Evolutionary conservation across 2,888 invertebrate genomes (phyloP).

Genomic region (Cataglyphis livida): DNA sequence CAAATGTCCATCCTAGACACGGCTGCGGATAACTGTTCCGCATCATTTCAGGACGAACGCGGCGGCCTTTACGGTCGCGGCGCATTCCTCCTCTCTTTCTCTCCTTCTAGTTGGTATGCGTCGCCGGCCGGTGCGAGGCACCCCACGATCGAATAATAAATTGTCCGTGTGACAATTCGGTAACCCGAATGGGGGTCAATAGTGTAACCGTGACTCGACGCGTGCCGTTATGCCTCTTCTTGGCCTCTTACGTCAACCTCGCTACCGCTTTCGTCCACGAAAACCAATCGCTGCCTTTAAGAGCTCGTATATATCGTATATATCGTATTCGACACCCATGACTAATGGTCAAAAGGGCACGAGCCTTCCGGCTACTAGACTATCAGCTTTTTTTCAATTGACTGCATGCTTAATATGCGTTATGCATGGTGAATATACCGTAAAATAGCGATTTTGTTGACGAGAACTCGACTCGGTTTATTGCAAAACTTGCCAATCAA

Average conservation of each 20-base stretch:
- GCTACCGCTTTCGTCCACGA: conserved; percentile 63
- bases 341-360: conserved; percentile 60
- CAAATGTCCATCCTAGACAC: conserved; percentile 63
- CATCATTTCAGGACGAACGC: conserved; percentile 66
- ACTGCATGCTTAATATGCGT: not conserved
- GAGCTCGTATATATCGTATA: conserved; percentile 52
- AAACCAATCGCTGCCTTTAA: conserved; percentile 63
- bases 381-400: conserved; percentile 5
- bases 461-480: not conserved
- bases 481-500: not conserved
- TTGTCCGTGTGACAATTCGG: conserved; percentile 71
- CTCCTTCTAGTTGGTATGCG: conserved; percentile 61
- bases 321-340: conserved; percentile 52
- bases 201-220: conserved; percentile 67
- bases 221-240: conserved; percentile 68
- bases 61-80: conserved; percentile 52
- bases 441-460: not conserved
- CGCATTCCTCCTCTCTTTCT: not conserved
- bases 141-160: conserved; percentile 61
- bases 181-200: conserved; percentile 73
- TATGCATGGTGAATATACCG: not conserved
- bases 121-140: conserved; percentile 31
- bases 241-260: conserved; percentile 56
- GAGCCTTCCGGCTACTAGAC: conserved; percentile 16
- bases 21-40: conserved; percentile 73